Evolutionary conservation across 2,797 vertebrate species (phyloP).

Genomic region (Enteromius argenteus): DNA sequence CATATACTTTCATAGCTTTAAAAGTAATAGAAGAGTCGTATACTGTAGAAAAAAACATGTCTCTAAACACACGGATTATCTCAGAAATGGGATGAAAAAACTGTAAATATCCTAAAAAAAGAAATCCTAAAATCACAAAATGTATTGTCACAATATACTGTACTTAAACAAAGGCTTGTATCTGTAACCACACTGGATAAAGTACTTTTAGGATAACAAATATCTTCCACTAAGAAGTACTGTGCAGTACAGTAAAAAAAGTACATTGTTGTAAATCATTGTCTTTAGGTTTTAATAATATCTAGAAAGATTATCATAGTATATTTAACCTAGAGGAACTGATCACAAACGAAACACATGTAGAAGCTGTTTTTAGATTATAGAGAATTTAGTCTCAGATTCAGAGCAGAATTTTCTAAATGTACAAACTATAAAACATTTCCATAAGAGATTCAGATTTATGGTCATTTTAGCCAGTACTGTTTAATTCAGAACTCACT

Average conservation of each 20-base stretch:
- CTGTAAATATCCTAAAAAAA: background rate
- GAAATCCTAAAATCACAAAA: background rate
- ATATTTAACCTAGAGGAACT: background rate
- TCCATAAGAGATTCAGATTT: background rate
- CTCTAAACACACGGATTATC: background rate
- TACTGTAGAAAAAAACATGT: background rate
- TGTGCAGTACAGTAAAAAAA: background rate
- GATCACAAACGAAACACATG: background rate
- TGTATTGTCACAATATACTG: background rate
- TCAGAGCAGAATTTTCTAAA: background rate
- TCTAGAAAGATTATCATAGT: background rate
- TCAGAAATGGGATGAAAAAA: background rate
- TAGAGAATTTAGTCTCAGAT: background rate
- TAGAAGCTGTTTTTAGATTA: slow-evolving; percentile 1
- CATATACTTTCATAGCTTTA: background rate
- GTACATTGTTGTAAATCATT: background rate
- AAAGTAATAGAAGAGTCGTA: background rate
- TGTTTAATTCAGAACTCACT: background rate
- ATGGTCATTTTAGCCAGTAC: background rate
- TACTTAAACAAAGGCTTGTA: background rate
- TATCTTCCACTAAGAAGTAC: background rate
- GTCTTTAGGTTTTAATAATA: background rate
- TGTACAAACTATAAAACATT: background rate
- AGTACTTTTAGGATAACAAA: background rate
- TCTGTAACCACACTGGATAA: background rate